Evolutionary conservation across 2,113 vertebrate genomes (phyloP).

Genomic region (Macquaria ambigua): DNA sequence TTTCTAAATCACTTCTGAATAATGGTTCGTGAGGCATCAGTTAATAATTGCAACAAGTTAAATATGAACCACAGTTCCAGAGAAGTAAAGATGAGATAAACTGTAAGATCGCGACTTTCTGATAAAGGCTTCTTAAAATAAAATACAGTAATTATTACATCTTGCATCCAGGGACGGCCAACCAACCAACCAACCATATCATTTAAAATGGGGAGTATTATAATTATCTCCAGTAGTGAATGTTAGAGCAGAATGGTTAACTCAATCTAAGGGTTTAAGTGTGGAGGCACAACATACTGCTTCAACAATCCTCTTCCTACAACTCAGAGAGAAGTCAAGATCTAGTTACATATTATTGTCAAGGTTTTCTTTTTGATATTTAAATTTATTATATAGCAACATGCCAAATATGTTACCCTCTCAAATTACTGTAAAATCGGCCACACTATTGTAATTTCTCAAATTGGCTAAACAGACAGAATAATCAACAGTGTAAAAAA

Average conservation of each 20-base stretch:
- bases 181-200: conserved; percentile 23
- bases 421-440: not conserved
- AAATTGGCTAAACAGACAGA: not conserved
- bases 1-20: not conserved
- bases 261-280: not conserved
- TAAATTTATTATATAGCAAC: not conserved
- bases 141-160: conserved; percentile 39
- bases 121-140: conserved; percentile 8
- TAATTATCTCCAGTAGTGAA: conserved; percentile 54
- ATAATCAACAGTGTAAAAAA: not conserved
- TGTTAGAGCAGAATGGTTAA: conserved; percentile 19
- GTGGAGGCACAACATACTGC: not conserved
- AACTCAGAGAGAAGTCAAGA: not conserved
- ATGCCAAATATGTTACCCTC: not conserved
- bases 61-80: not conserved
- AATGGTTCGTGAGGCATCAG: not conserved
- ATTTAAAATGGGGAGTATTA: conserved; percentile 51
- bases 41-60: conserved; percentile 1
- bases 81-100: not conserved
- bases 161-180: conserved; percentile 10
- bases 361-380: not conserved
- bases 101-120: not conserved
- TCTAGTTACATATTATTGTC: not conserved
- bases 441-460: not conserved
- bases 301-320: not conserved